A percentile compares a stretch with the other conserved stretches of the same genome.
These are phyloP conservation scores for Bradypodion ventrale DNA, from an alignment of 2,797 vertebrate species.

Conservation along the genomic window DNA sequence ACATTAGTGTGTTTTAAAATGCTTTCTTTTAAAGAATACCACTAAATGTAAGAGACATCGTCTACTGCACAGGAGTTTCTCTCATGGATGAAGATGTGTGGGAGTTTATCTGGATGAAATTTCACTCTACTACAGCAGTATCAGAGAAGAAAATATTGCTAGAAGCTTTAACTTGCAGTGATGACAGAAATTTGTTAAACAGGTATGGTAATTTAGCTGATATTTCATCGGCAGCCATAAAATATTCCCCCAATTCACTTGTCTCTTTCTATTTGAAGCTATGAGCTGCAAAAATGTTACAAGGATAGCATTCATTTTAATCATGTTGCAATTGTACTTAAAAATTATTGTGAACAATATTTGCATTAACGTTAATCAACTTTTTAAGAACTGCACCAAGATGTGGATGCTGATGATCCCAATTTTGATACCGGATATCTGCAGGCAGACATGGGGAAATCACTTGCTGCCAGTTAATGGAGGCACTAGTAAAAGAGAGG, in stretches of 20 bases:
- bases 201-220: conserved; percentile 75
- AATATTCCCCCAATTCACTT: neutral
- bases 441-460: too few relatives aligned
- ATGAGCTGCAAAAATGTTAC: neutral
- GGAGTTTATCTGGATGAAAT: conserved; percentile 99
- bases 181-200: conserved; percentile 92
- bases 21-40: conserved; percentile 83
- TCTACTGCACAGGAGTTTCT: conserved; percentile 97
- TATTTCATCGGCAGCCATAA: conserved; percentile 9
- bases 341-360: neutral
- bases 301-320: neutral
- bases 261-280: neutral
- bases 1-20: conserved; percentile 2
- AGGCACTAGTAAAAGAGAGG: too few relatives aligned
- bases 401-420: too few relatives aligned
- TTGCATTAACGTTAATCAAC: conserved; percentile 18
- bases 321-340: neutral
- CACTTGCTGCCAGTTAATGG: too few relatives aligned
- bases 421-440: too few relatives aligned
- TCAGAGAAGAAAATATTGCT: conserved; percentile 97
- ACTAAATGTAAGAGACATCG: conserved; percentile 94
- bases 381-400: neutral
- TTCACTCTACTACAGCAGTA: conserved; percentile 90
- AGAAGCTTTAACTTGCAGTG: conserved; percentile 97
- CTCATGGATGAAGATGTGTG: conserved; percentile 98